These are phyloP conservation scores for Drosophila subquinaria DNA, from an alignment of 2,888 invertebrate species.

Conservation along the genomic window DNA sequence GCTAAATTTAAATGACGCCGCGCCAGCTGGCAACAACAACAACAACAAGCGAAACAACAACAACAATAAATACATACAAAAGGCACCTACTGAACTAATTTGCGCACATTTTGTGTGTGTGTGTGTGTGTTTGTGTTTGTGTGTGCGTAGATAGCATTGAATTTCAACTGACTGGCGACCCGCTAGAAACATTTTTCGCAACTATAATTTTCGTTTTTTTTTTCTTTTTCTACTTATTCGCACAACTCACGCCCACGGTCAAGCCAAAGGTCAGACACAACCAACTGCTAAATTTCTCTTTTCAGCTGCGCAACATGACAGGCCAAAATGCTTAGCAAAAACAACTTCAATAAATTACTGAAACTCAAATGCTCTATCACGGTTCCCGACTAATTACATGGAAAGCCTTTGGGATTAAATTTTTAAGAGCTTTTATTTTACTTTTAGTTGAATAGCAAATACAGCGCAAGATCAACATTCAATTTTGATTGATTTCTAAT, in stretches of 20 bases:
- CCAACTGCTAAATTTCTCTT: conserved; percentile 54
- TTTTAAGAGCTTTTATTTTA: too few relatives aligned
- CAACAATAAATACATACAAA: conserved; percentile 27
- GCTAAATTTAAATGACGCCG: conserved; percentile 73
- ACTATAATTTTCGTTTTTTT: conserved; percentile 28
- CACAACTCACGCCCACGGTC: conserved; percentile 74
- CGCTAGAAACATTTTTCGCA: conserved; percentile 69
- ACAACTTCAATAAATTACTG: neutral
- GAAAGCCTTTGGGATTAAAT: neutral
- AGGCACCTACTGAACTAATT: conserved; percentile 82
- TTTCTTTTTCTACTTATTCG: conserved; percentile 42
- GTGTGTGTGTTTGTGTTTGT: conserved; percentile 40
- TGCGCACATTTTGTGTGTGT: conserved; percentile 41
- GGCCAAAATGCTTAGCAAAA: conserved; percentile 33
- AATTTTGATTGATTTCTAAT: too few relatives aligned
- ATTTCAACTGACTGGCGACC: conserved; percentile 63
- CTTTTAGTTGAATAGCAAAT: too few relatives aligned
- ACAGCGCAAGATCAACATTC: too few relatives aligned
- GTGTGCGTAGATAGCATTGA: conserved; percentile 71
- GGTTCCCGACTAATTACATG: neutral
- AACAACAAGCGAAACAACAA: conserved; percentile 29
- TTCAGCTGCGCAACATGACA: conserved; percentile 49
- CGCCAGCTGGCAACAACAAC: conserved; percentile 48
- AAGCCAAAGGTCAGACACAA: conserved; percentile 69
- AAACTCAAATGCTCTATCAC: conserved; percentile 22